Evolutionary conservation across 2,113 vertebrate species (phyloP).

Genomic region (Paratilapia polleni): DNA sequence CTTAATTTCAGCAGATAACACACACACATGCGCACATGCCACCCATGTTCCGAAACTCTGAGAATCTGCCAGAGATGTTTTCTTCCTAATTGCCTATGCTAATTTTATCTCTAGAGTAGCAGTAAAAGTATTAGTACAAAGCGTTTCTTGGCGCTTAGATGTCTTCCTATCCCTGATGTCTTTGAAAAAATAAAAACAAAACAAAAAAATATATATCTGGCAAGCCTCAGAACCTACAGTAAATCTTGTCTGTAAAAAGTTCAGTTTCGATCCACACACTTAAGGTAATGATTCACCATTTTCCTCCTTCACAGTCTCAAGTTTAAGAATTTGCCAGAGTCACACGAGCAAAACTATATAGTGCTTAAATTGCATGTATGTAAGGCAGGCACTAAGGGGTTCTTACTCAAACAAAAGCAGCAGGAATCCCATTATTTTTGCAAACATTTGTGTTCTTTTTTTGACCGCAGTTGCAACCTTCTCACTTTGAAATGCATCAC

Average conservation of each 20-base stretch:
- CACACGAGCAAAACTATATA: neutral
- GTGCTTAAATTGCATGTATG: neutral
- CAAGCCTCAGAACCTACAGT: neutral
- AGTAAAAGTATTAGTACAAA: slow-evolving; percentile 55
- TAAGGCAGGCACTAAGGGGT: neutral
- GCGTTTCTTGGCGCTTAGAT: slow-evolving; percentile 50
- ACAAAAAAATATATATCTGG: neutral
- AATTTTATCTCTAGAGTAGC: slow-evolving; percentile 63
- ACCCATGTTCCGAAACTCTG: slow-evolving; percentile 38
- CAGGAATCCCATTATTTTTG: neutral
- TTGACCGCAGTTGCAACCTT: slow-evolving; percentile 30
- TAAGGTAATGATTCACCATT: slow-evolving; percentile 9
- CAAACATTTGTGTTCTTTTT: slow-evolving; percentile 13
- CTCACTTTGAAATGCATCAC: slow-evolving; percentile 8
- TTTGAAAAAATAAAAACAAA: slow-evolving; percentile 6
- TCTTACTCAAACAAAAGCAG: neutral
- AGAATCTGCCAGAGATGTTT: slow-evolving; percentile 59
- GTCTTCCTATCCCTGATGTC: slow-evolving; percentile 40
- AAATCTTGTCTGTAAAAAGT: slow-evolving; percentile 22
- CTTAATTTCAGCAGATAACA: slow-evolving; percentile 32
- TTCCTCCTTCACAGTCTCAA: neutral
- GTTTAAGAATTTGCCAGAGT: neutral
- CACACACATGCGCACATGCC: slow-evolving; percentile 27
- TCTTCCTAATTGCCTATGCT: slow-evolving; percentile 69
- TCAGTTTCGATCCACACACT: neutral